Conservation (phyloP, 2,888 invertebrate genomes). For the Amblyjoppa proteus region DNA sequence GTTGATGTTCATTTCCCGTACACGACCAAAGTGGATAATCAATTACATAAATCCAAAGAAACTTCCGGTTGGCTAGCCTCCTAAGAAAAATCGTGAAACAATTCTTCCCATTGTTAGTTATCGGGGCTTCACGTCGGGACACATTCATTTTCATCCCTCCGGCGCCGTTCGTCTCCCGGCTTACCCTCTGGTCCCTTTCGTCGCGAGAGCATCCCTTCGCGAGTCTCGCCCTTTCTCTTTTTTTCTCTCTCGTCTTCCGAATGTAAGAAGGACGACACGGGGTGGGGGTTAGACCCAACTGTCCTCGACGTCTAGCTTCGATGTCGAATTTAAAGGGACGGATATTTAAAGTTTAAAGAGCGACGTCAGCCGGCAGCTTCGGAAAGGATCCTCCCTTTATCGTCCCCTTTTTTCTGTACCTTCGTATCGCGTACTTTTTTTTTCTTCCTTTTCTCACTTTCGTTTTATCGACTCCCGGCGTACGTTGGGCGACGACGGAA, state of each 20-base stretch:
- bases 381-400: slow-evolving; percentile 47
- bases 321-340: slow-evolving; percentile 72
- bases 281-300: slow-evolving; percentile 51
- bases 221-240: slow-evolving; percentile 9
- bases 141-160: slow-evolving; percentile 12
- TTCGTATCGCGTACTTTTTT: slow-evolving; percentile 50
- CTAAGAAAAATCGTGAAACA: neutral
- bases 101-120: slow-evolving; percentile 7
- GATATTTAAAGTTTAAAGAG: slow-evolving; percentile 74
- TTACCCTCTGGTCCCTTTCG: slow-evolving; percentile 56
- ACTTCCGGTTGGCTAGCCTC: slow-evolving; percentile 1
- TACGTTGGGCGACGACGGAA: slow-evolving; percentile 50
- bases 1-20: slow-evolving; percentile 4
- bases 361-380: slow-evolving; percentile 55
- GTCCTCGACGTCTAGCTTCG: slow-evolving; percentile 62
- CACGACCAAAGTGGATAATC: neutral
- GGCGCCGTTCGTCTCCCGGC: slow-evolving; percentile 19
- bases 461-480: slow-evolving; percentile 62
- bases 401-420: slow-evolving; percentile 52
- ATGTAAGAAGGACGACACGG: slow-evolving; percentile 7
- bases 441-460: slow-evolving; percentile 53
- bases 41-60: slow-evolving; percentile 6
- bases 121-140: neutral
- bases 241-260: slow-evolving; percentile 44
- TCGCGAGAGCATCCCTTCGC: slow-evolving; percentile 58